phyloP scores from a whole-genome alignment of 2,797 vertebrate genomes.

The Triplophysa bombifrons region DNA sequence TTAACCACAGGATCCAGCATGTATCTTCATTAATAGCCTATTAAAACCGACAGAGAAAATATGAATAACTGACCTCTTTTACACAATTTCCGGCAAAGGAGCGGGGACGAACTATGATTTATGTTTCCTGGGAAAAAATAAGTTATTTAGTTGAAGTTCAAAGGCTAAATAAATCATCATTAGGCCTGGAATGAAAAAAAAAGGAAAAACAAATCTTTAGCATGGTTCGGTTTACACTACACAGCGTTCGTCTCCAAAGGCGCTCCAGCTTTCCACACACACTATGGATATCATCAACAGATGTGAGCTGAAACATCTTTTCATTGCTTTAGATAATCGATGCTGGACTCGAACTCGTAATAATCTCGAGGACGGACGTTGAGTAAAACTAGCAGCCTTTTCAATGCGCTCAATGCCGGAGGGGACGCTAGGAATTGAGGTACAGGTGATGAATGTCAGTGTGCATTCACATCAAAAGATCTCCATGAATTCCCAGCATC shows the following conservation, averaged over 20 bases:
- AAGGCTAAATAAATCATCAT: slow-evolving; percentile 66
- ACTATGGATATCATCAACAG: slow-evolving; percentile 35
- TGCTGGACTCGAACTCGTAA: slow-evolving; percentile 33
- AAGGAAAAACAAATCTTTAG: slow-evolving; percentile 15
- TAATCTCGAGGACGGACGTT: slow-evolving; percentile 51
- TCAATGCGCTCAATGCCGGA: slow-evolving; percentile 45
- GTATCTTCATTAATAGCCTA: slow-evolving; percentile 75
- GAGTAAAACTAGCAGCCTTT: slow-evolving; percentile 46
- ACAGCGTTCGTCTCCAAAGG: slow-evolving; percentile 32
- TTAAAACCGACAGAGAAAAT: slow-evolving; percentile 71
- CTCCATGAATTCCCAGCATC: slow-evolving; percentile 19
- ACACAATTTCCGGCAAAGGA: slow-evolving; percentile 66
- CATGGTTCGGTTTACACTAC: slow-evolving; percentile 19
- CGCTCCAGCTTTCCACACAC: neutral
- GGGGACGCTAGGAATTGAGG: slow-evolving; percentile 32
- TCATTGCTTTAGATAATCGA: slow-evolving; percentile 38
- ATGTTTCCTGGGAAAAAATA: slow-evolving; percentile 59
- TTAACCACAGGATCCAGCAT: slow-evolving; percentile 72
- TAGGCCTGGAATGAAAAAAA: slow-evolving; percentile 44
- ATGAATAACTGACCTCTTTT: slow-evolving; percentile 68
- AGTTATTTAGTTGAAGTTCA: slow-evolving; percentile 68
- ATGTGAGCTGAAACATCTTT: slow-evolving; percentile 31
- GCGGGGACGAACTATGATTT: slow-evolving; percentile 70
- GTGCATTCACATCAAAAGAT: slow-evolving; percentile 39
- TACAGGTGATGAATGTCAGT: slow-evolving; percentile 46